Base-by-base conservation (phyloP, 2,113 vertebrate species). In the Rhinolophus sinicus region DNA sequence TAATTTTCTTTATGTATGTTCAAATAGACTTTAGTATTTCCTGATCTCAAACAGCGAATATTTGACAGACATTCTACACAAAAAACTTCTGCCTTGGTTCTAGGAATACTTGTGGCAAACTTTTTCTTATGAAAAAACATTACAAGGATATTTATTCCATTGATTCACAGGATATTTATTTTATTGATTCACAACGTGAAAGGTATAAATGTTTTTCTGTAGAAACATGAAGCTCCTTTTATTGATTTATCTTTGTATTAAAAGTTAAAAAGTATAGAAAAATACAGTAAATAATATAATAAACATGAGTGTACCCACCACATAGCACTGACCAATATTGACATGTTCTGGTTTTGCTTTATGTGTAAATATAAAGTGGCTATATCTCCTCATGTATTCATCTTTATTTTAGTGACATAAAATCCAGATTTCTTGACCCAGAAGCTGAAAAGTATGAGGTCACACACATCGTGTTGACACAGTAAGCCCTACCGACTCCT, bases 191-290 rank as follows among this genome's bases (percentile, higher is more conserved):
- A 84, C 24, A 2, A 75, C 64, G 28, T 67, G 40, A 44, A 90
- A 94, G 54, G 9, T 38, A 83, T 62, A 47, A 35, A 13, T 83
- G 7, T 78, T 69, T 75, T 93, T 38, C 38, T 65, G 24, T 26
- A 84, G 67, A 90, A 90, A 84, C 1, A 35, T 52, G 65, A 92
- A 77, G 47, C 24, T 67, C 35, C 16, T 81, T 88, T 88, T 73
- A 95, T 56, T 81, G 33, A 76, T 81, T 96, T 84, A 4, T 78
- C 19, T 95, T 92, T 65, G 22, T 76, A 56, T 95, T 86, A 67
- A 76, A 95, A 47, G 8, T 70, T 65, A 28, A 85, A 84, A 88
- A 64, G 81, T 19, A 19, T 15, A 52, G 26, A 76, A 65, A 80
- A 3, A 3, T 62, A 84, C 5, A 77, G 54, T 89, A 73, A 78